Evolutionary conservation across 1,140 invertebrate species (phyloP).

Genomic region (Rhysida immarginata): DNA sequence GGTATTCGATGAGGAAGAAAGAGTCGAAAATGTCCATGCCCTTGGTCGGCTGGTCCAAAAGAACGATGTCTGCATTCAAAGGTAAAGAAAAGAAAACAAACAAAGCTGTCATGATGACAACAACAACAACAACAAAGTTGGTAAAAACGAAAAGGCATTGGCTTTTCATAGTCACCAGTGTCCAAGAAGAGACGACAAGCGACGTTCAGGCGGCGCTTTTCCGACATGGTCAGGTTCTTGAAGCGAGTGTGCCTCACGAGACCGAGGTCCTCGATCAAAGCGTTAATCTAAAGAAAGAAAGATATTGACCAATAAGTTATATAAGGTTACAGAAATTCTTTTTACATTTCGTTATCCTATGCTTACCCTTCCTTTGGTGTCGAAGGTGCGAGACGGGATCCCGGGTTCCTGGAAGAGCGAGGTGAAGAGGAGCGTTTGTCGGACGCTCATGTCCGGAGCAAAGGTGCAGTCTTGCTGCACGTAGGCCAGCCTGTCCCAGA

Average conservation of each 20-base stretch:
- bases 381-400: slow-evolving; percentile 32
- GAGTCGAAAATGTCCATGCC: slow-evolving; percentile 94
- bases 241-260: slow-evolving; percentile 64
- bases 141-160: too few relatives aligned
- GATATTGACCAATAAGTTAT: too few relatives aligned
- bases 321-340: too few relatives aligned
- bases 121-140: too few relatives aligned
- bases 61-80: slow-evolving; percentile 56
- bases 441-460: slow-evolving; percentile 55
- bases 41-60: slow-evolving; percentile 74
- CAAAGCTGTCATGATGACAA: too few relatives aligned
- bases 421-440: slow-evolving; percentile 65
- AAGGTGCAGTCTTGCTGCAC: slow-evolving; percentile 43
- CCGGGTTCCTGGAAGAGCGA: slow-evolving; percentile 45
- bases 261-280: slow-evolving; percentile 72
- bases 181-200: slow-evolving; percentile 67
- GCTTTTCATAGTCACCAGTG: slow-evolving; percentile 22
- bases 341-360: too few relatives aligned
- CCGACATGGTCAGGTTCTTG: slow-evolving; percentile 62
- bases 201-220: slow-evolving; percentile 64
- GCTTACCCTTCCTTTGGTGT: slow-evolving; percentile 43
- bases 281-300: slow-evolving; percentile 47
- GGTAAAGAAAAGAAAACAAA: slow-evolving; percentile 9
- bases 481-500: slow-evolving; percentile 46
- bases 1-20: slow-evolving; percentile 84